Percentiles rank a stretch among this genome's conserved stretches.
Evolutionary conservation across 2,113 vertebrate species (phyloP).

Genomic region (Garra rufa): DNA sequence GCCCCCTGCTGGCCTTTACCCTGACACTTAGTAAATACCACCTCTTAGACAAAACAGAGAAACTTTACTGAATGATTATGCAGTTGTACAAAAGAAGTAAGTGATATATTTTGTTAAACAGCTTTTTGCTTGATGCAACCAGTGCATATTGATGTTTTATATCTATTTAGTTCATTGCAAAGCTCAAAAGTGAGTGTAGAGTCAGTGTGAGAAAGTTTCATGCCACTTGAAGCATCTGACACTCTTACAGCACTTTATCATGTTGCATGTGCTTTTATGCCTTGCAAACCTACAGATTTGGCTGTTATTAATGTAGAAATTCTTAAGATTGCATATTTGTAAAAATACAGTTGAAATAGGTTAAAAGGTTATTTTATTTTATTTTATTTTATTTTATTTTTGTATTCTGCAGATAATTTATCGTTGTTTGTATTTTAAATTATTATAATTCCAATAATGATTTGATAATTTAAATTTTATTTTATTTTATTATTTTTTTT

Average conservation of each 20-base stretch:
- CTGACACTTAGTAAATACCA: background rate
- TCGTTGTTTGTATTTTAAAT: too few relatives aligned
- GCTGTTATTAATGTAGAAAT: background rate
- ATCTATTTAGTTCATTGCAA: background rate
- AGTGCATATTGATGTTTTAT: background rate
- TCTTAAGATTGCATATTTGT: too few relatives aligned
- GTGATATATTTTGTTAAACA: background rate
- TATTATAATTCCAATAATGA: too few relatives aligned
- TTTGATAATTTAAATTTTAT: too few relatives aligned
- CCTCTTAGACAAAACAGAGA: background rate
- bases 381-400: too few relatives aligned
- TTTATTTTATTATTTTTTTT: too few relatives aligned
- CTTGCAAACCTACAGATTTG: background rate
- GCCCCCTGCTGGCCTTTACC: slow-evolving; percentile 56
- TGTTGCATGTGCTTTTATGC: background rate
- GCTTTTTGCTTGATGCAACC: background rate
- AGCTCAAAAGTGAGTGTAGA: background rate
- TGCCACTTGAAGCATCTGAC: background rate
- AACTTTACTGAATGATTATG: background rate
- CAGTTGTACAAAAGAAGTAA: background rate
- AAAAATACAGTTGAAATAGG: too few relatives aligned
- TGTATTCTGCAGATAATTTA: too few relatives aligned
- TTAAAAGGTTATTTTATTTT: too few relatives aligned
- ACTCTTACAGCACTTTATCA: background rate
- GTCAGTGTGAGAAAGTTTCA: background rate